Conservation (phyloP, 2,888 invertebrate species). For the Teleiodes luculella region DNA sequence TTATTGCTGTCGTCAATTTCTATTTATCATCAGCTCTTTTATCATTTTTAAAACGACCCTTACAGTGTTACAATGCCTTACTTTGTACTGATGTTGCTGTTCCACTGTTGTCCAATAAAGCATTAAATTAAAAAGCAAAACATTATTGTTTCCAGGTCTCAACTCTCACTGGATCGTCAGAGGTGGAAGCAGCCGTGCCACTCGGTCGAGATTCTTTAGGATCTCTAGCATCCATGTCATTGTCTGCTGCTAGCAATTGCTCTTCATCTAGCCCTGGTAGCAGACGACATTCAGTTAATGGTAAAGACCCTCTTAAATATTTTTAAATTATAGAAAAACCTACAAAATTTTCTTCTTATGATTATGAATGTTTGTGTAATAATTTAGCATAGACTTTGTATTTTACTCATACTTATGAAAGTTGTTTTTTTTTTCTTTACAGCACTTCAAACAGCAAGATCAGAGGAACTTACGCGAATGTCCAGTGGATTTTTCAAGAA, state of each 20-base stretch:
- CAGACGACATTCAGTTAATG: conserved; percentile 88
- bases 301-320: conserved; percentile 69
- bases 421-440: conserved; percentile 26
- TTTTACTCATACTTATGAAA: too few relatives aligned
- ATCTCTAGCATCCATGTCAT: conserved; percentile 86
- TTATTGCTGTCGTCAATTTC: too few relatives aligned
- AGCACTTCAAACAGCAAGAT: conserved; percentile 75
- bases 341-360: too few relatives aligned
- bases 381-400: background rate
- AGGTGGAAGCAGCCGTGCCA: conserved; percentile 74
- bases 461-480: conserved; percentile 69
- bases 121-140: too few relatives aligned
- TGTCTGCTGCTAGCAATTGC: conserved; percentile 88
- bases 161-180: conserved; percentile 91
- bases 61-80: too few relatives aligned
- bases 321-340: too few relatives aligned
- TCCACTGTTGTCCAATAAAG: too few relatives aligned
- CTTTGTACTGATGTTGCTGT: too few relatives aligned
- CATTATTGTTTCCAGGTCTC: conserved; percentile 77
- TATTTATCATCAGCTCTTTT: too few relatives aligned
- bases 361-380: background rate
- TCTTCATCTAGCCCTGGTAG: conserved; percentile 87
- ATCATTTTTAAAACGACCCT: too few relatives aligned
- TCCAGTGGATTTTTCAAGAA: conserved; percentile 84
- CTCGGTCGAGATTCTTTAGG: conserved; percentile 80